Conservation (phyloP, 2,888 invertebrate species). For the Folsomia manolachei region DNA sequence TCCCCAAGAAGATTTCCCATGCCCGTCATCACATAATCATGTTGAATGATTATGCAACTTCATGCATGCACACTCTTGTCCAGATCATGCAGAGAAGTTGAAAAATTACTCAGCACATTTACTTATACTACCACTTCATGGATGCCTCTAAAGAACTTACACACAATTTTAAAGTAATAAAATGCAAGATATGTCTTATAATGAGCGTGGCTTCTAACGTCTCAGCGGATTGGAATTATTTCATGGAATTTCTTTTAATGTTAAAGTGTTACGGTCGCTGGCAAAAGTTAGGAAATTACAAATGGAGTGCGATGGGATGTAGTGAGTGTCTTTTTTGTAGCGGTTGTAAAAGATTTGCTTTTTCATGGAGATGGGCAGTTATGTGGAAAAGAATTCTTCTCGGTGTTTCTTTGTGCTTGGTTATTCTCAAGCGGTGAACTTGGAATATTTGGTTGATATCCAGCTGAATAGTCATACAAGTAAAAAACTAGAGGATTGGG, state of each 20-base stretch:
- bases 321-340: not conserved
- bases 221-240: no score
- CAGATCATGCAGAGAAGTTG: no score
- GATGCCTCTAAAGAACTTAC: no score
- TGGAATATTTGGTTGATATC: no score
- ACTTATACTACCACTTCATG: not conserved
- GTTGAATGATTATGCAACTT: not conserved
- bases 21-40: not conserved
- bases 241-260: no score
- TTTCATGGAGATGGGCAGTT: not conserved
- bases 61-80: not conserved
- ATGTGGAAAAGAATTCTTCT: not conserved
- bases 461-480: no score
- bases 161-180: no score
- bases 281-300: not conserved
- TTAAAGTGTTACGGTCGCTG: not conserved
- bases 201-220: no score
- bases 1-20: not conserved
- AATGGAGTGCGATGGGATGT: not conserved
- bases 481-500: no score
- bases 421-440: no score
- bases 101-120: slow-evolving; percentile 6
- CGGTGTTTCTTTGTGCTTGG: not conserved
- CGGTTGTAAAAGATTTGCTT: not conserved
- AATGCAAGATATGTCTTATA: no score